Percentiles rank a stretch among this genome's conserved stretches.
Conservation (phyloP, 2,888 invertebrate genomes). For the Adineta ricciae region DNA sequence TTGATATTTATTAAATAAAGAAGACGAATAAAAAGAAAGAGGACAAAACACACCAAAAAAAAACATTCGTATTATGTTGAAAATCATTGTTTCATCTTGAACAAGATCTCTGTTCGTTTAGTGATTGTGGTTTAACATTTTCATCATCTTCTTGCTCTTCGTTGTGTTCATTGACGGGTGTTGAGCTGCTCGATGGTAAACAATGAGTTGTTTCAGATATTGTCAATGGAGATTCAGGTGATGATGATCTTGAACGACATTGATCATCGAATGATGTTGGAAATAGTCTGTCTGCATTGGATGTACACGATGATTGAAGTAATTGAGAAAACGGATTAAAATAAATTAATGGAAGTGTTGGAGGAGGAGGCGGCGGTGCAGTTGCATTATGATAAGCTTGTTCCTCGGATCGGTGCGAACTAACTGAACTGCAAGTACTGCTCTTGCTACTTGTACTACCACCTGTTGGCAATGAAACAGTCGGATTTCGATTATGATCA, state of each 20-base stretch:
- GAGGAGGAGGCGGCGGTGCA: neutral
- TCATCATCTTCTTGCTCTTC: neutral
- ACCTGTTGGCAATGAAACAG: neutral
- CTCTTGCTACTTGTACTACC: conserved; percentile 11
- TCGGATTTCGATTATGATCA: neutral
- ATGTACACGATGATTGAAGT: conserved; percentile 14
- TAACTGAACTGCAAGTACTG: neutral
- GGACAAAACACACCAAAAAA: neutral
- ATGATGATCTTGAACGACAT: neutral
- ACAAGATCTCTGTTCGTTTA: neutral
- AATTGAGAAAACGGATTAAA: neutral
- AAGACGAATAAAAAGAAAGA: neutral
- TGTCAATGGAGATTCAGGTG: neutral
- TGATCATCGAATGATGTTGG: neutral
- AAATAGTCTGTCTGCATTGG: neutral
- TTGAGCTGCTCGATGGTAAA: neutral
- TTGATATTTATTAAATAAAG: neutral
- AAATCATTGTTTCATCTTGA: neutral
- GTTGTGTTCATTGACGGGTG: neutral
- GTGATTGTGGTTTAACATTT: neutral
- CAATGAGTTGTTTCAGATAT: neutral
- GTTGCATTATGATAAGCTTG: neutral
- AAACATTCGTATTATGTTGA: neutral
- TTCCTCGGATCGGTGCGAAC: neutral
- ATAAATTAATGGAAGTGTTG: neutral